Base-by-base conservation (phyloP, 2,113 vertebrate genomes). In the Cyprinodon variegatus region DNA sequence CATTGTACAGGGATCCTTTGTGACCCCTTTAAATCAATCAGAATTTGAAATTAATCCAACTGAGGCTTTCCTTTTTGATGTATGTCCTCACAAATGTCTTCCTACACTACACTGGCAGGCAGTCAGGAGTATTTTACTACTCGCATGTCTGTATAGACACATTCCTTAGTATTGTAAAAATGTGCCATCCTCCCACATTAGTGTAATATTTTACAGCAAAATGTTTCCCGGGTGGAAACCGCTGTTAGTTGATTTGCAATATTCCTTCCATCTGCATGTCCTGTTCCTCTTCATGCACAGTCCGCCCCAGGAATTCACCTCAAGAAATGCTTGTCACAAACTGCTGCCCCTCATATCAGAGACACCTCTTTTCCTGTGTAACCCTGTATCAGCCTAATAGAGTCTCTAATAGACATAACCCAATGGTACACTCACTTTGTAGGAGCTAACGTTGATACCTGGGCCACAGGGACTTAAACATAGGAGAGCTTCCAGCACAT, bases 251-350 rank as follows among this genome's bases (percentile, higher is more conserved):
- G 36, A 48, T 83, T 86, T 67, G 71, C 81, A 70, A 65, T 76
- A 71, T 79, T 79, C 86, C 74, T 95, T 95, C 93, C 88, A 93
- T 95, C 92, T 92, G 79, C 61, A 39, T 79, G 88, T 88, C 90
- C 92, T 94, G 91, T 93, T 94, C 94, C 91, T 94, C 90, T 86
- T 93, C 86, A 83, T 61, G 12, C 48, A 40, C 61, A 2, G 5
- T 68, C 22, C 40, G 39, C 41, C 48, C 63, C 67, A 39, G 29
- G 46, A 2, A 71, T 60, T 53, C 13, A 60, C 67, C 61, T 14
- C 11, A 65, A 81, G 79, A 83, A 65, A 72, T 46, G 92, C 68
- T 92, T 93, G 94, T 94, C 96, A 94, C 93, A 95, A 94, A 95
- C 39, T 91, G 85, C 86, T 84, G 77, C 48, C 62, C 76, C 36